Base-by-base conservation (phyloP, 2,113 vertebrate species). In the Patagioenas fasciata region DNA sequence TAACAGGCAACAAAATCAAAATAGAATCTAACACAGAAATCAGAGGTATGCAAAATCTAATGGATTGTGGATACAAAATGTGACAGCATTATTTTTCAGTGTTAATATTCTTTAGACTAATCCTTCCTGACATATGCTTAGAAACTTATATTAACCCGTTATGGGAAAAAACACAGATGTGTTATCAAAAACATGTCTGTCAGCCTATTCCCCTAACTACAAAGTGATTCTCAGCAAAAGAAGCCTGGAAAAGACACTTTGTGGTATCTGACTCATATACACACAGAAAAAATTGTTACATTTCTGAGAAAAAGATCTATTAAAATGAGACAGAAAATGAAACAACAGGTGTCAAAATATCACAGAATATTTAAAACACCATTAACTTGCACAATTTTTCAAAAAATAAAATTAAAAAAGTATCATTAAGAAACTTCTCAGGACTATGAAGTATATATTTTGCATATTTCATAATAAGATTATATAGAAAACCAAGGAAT, bases 281-380 rank as follows among this genome's bases (percentile, higher is more conserved):
- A 80, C 44, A 50, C 3, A 79, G 48, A 88, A 93, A 60, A 1
- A 53, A 13, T 31, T 75, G 12, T 16, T 72, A 44, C 3, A 42
- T 73, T 82, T 77, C 42, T 57, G 44, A 42, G 26, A 18, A 67
- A 53, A 29, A 77, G 48, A 34, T 44, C 36, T 56, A 48, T 61
- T 81, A 60, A 83, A 77, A 61, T 10, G 12, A 26, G 29, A 70
- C 17, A 85, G 13, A 62, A 66, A 83, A 92, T 77, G 40, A 92
- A 92, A 83, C 11, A 85, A 61, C 60, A 75, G 25, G 54, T 71
- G 36, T 84, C 66, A 72, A 81, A 94, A 79, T 78, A 78, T 29
- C 56, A 57, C 24, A 62, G 14, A 75, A 2, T 10, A 64, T 24
- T 75, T 81, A 48, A 51, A 85, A 5, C 26, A 54, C 18, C 13